Percentiles rank a stretch among this genome's conserved stretches.
phyloP scores from a whole-genome alignment of 1,140 invertebrate genomes.

The Aradophagus sp. region DNA sequence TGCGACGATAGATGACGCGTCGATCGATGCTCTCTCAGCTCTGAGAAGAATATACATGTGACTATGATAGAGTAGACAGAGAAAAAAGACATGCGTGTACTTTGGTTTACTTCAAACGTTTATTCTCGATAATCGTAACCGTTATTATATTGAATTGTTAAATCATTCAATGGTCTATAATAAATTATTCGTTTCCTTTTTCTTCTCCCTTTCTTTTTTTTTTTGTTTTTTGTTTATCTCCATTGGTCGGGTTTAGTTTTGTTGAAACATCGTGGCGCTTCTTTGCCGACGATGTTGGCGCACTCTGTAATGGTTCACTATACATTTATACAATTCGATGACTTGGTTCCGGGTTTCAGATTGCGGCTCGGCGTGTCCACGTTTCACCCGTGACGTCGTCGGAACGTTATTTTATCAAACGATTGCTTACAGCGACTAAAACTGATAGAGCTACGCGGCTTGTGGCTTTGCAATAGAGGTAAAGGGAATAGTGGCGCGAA shows the following conservation, averaged over 20 bases:
- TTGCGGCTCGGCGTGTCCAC: slow-evolving; percentile 5
- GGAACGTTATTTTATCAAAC: slow-evolving; percentile 13
- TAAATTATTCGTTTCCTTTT: too few relatives aligned
- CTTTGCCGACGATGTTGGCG: slow-evolving; percentile 9
- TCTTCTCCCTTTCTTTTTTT: too few relatives aligned
- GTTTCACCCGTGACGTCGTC: slow-evolving; percentile 7
- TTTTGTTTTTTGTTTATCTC: too few relatives aligned
- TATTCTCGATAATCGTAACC: slow-evolving; percentile 5
- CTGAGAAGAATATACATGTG: slow-evolving; percentile 6
- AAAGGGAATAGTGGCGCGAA: slow-evolving; percentile 4
- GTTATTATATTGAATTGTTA: too few relatives aligned
- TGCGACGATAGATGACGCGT: slow-evolving; percentile 15
- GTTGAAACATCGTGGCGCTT: too few relatives aligned
- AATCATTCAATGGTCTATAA: too few relatives aligned
- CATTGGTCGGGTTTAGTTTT: too few relatives aligned
- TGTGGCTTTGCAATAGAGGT: slow-evolving; percentile 19
- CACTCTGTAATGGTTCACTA: slow-evolving; percentile 65
- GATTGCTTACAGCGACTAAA: slow-evolving; percentile 19
- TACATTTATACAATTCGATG: slow-evolving; percentile 72
- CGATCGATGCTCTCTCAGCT: slow-evolving; percentile 19
- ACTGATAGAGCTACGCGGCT: slow-evolving; percentile 28
- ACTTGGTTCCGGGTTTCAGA: slow-evolving; percentile 15
- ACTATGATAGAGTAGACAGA: slow-evolving; percentile 19
- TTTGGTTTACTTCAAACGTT: slow-evolving; percentile 9
- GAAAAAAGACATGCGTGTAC: slow-evolving; percentile 16